Percentiles rank a stretch among this genome's conserved stretches.
Conservation (phyloP, 2,113 vertebrate genomes). For the Hyperoodon ampullatus region DNA sequence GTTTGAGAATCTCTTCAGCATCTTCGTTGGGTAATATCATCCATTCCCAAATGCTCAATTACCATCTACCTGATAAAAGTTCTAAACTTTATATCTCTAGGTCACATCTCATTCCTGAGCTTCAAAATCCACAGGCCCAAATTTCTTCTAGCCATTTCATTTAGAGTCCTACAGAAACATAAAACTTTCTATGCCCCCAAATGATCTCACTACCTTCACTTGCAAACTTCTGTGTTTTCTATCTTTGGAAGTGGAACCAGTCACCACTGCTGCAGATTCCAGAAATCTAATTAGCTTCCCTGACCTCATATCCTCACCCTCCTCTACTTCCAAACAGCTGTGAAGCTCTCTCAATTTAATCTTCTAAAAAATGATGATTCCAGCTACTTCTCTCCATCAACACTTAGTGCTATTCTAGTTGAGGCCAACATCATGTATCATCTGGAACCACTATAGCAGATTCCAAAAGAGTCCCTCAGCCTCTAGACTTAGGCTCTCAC, state of each 20-base stretch:
- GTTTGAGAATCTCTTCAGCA: not conserved
- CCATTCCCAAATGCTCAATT: not conserved
- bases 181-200: not conserved
- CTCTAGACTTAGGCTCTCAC: not conserved
- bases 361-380: not conserved
- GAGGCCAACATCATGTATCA: not conserved
- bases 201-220: not conserved
- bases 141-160: not conserved
- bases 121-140: not conserved
- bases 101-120: not conserved
- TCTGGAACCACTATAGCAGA: accelerated
- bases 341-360: not conserved
- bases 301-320: not conserved
- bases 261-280: not conserved
- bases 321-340: not conserved
- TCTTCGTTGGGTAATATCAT: not conserved
- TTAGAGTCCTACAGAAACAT: not conserved
- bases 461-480: not conserved
- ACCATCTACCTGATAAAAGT: not conserved
- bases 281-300: not conserved
- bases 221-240: not conserved
- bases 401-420: not conserved
- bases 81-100: not conserved
- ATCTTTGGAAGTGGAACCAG: not conserved
- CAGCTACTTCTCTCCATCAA: not conserved